phyloP scores from a whole-genome alignment of 2,113 vertebrate genomes.

The Gallinago undulata region DNA sequence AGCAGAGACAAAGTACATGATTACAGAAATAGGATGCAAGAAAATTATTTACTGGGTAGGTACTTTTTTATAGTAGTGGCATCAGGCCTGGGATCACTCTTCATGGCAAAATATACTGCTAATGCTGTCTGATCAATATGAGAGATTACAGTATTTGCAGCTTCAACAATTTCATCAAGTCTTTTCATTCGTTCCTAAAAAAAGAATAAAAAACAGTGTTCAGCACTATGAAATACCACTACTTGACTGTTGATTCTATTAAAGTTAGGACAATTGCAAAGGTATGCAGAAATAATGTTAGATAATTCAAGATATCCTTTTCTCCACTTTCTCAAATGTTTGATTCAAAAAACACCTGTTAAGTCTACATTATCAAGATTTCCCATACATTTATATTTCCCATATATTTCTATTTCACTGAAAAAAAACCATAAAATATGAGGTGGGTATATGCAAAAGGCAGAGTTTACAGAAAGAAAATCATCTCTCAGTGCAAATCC shows the following conservation, averaged over 20 bases:
- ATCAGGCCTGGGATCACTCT: slow-evolving; percentile 95
- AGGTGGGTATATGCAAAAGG: not conserved
- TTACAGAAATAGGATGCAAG: slow-evolving; percentile 78
- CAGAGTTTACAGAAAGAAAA: not conserved
- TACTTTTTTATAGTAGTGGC: slow-evolving; percentile 96
- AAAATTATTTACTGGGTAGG: slow-evolving; percentile 86
- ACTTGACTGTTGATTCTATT: not conserved
- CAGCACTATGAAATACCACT: not conserved
- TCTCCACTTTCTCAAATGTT: not conserved
- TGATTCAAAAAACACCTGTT: not conserved
- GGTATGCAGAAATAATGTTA: not conserved
- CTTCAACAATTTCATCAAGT: slow-evolving; percentile 85
- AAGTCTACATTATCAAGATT: not conserved
- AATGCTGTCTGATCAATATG: slow-evolving; percentile 93
- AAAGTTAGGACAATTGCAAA: not conserved
- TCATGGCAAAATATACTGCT: slow-evolving; percentile 93
- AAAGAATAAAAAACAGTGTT: not conserved
- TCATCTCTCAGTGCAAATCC: not conserved
- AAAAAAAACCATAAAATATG: not conserved
- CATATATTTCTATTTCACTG: not conserved
- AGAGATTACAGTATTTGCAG: slow-evolving; percentile 88
- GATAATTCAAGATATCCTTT: not conserved
- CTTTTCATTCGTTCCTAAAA: slow-evolving; percentile 89
- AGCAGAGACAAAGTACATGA: slow-evolving; percentile 13
- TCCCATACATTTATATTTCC: not conserved